Conservation (phyloP, 2,888 invertebrate species). For the Phyto melanocephala region DNA sequence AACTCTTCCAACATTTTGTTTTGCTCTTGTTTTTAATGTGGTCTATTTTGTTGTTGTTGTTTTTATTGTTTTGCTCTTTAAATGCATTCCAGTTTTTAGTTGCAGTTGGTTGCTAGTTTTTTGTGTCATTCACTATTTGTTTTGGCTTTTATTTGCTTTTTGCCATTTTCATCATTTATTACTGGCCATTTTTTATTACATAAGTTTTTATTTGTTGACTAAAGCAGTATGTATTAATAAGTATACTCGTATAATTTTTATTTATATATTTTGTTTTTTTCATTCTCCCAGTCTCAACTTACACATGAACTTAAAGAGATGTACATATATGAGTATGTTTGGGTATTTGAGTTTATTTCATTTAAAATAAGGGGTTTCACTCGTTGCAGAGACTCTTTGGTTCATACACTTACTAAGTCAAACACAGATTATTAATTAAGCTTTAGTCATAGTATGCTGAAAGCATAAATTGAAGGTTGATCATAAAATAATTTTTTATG, state of each 20-base stretch:
- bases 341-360: background rate
- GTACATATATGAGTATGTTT: background rate
- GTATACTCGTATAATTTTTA: too few species aligned
- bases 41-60: slow-evolving; percentile 35
- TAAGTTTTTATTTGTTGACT: slow-evolving; percentile 40
- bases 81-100: slow-evolving; percentile 42
- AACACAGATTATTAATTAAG: background rate
- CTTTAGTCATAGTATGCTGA: background rate
- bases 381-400: background rate
- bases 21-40: slow-evolving; percentile 47
- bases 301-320: background rate
- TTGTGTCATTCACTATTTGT: slow-evolving; percentile 38
- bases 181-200: slow-evolving; percentile 32
- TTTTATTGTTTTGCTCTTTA: slow-evolving; percentile 21
- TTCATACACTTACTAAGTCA: background rate
- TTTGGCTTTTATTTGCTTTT: slow-evolving; percentile 27
- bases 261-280: background rate
- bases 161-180: slow-evolving; percentile 34
- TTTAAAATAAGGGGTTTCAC: background rate
- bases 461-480: slow-evolving; percentile 29
- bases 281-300: background rate
- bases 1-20: slow-evolving; percentile 19
- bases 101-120: slow-evolving; percentile 9
- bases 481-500: background rate
- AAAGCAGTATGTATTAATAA: background rate